Evolutionary conservation across 2,113 vertebrate species (phyloP).

Genomic region (Rhombomys opimus): DNA sequence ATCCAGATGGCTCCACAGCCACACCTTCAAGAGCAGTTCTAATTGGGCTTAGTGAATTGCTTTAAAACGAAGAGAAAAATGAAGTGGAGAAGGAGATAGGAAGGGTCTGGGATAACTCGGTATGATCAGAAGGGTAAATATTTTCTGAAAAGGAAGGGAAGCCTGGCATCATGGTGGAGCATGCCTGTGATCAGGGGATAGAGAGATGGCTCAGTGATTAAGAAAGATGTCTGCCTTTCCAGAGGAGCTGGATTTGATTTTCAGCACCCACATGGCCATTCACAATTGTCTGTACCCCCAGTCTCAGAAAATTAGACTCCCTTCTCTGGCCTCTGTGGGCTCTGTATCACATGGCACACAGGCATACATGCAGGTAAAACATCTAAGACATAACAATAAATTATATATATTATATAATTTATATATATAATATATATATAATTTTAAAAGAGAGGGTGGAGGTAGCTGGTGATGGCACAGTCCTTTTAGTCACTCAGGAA

Average conservation of each 20-base stretch:
- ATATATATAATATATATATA: neutral
- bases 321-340: neutral
- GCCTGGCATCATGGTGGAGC: neutral
- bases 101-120: neutral
- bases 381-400: neutral
- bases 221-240: neutral
- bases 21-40: neutral
- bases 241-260: neutral
- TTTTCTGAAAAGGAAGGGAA: neutral
- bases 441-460: neutral
- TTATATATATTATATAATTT: too few relatives aligned
- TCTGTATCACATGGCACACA: neutral
- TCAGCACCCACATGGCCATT: neutral
- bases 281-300: neutral
- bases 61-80: neutral
- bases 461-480: neutral
- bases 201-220: neutral
- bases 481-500: neutral
- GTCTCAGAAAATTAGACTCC: neutral
- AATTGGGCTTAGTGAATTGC: neutral
- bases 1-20: neutral
- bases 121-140: neutral
- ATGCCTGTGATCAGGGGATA: neutral
- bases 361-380: neutral
- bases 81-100: neutral